Conservation (phyloP, 2,113 vertebrate species). For the Lates calcarifer region DNA sequence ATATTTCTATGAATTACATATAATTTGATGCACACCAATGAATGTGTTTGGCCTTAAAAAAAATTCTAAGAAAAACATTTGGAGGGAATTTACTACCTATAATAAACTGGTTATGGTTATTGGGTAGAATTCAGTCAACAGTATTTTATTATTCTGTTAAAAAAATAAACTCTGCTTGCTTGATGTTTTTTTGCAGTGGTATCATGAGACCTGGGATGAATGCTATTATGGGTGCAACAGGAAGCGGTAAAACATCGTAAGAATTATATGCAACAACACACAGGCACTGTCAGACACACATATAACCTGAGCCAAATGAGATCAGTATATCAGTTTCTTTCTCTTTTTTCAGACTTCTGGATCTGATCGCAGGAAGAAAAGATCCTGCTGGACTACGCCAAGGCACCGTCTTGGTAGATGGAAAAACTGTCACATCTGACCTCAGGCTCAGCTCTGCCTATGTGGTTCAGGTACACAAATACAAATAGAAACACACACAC, state of each 20-base stretch:
- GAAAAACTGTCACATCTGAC: constrained; percentile 76
- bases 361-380: constrained; percentile 86
- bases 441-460: constrained; percentile 85
- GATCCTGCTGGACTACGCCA: constrained; percentile 81
- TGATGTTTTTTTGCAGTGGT: constrained; percentile 75
- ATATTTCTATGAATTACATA: too few species aligned
- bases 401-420: constrained; percentile 81
- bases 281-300: not conserved
- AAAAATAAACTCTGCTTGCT: not conserved
- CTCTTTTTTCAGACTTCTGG: constrained; percentile 78
- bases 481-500: not conserved
- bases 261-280: constrained; percentile 38
- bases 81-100: too few species aligned
- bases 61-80: too few species aligned
- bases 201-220: constrained; percentile 88
- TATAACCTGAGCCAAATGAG: not conserved
- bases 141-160: not conserved
- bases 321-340: not conserved
- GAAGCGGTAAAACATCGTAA: constrained; percentile 90
- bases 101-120: not conserved
- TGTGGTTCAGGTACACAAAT: constrained; percentile 84
- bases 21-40: too few species aligned
- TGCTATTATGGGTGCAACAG: constrained; percentile 88
- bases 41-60: too few species aligned
- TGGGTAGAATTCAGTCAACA: not conserved